Conservation (phyloP, 2,113 vertebrate genomes). For the Progne subis region DNA sequence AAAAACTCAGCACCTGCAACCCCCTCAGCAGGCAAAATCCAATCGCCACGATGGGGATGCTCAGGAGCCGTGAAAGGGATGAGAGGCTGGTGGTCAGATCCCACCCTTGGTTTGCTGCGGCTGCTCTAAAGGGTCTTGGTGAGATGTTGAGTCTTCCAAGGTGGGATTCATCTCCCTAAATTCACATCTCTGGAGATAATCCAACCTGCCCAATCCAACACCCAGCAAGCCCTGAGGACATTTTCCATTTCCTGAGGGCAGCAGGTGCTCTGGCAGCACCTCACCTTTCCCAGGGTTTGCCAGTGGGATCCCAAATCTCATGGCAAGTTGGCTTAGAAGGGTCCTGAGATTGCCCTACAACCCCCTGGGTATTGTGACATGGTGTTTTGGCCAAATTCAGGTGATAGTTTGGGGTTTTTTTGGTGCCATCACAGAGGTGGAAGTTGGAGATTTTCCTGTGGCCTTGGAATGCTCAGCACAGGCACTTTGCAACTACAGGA, state of each 20-base stretch:
- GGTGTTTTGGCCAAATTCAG: not conserved
- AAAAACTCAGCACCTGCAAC: not conserved
- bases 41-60: not conserved
- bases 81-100: not conserved
- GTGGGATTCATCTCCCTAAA: not conserved
- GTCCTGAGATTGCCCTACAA: not conserved
- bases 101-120: not conserved
- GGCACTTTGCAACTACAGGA: not conserved
- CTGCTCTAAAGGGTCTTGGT: not conserved
- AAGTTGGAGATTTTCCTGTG: not conserved
- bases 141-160: not conserved
- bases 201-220: not conserved
- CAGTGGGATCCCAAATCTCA: not conserved
- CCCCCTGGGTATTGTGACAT: accelerated
- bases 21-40: not conserved
- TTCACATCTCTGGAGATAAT: not conserved
- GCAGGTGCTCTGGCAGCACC: not conserved
- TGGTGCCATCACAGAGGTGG: not conserved
- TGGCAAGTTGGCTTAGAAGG: not conserved
- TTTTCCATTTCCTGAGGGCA: not conserved
- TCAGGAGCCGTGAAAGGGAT: not conserved
- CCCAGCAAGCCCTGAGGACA: not conserved
- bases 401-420: not conserved
- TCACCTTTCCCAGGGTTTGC: not conserved
- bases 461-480: not conserved